These are phyloP conservation scores for Takifugu flavidus DNA, from an alignment of 2,113 vertebrate species.

Conservation along the genomic window DNA sequence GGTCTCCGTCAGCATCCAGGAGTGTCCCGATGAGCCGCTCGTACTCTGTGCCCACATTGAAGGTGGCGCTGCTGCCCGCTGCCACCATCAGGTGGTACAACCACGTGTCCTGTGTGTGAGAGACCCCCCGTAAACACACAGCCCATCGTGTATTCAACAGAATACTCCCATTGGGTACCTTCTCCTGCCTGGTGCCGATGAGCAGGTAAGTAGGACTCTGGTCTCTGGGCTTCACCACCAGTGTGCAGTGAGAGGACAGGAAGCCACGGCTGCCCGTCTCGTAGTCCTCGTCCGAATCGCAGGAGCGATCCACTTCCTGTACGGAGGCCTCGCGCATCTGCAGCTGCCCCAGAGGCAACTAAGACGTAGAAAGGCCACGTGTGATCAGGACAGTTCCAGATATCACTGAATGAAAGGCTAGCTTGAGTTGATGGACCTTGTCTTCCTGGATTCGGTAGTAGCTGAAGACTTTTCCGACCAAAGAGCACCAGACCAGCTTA, in stretches of 20 bases:
- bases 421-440: conserved; percentile 68
- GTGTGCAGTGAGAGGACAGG: conserved; percentile 82
- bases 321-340: conserved; percentile 78
- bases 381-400: background rate
- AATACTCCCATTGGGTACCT: conserved; percentile 64
- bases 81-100: conserved; percentile 84
- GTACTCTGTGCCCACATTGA: conserved; percentile 81
- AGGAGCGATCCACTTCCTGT: conserved; percentile 88
- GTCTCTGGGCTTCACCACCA: conserved; percentile 84
- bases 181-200: conserved; percentile 87
- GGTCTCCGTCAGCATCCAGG: conserved; percentile 82
- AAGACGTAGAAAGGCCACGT: background rate
- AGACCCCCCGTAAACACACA: background rate
- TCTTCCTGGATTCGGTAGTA: conserved; percentile 88
- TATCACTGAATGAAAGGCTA: background rate
- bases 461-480: conserved; percentile 83
- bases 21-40: conserved; percentile 85
- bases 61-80: conserved; percentile 76
- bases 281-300: conserved; percentile 89
- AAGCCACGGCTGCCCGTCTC: conserved; percentile 81
- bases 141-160: background rate
- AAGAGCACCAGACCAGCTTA: conserved; percentile 85
- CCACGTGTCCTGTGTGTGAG: conserved; percentile 79
- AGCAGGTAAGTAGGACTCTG: conserved; percentile 88
- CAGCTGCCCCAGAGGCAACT: conserved; percentile 84